Percentiles rank a stretch among this genome's conserved stretches.
Conservation (phyloP, 2,797 vertebrate genomes). For the Sebastes trivittatus region DNA sequence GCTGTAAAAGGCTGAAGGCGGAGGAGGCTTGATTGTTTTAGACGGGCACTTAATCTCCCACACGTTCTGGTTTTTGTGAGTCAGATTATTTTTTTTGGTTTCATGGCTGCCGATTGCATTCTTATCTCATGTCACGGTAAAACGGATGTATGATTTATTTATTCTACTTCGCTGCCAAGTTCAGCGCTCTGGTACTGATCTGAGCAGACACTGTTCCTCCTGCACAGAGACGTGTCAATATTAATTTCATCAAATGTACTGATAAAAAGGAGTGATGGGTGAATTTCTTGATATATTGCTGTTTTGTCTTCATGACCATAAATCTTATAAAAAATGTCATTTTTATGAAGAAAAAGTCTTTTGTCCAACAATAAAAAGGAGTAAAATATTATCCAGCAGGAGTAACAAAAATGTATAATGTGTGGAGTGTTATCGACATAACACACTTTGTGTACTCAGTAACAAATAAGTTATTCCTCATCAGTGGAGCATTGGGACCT, state of each 20-base stretch:
- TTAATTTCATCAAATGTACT: background rate
- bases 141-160: background rate
- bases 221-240: background rate
- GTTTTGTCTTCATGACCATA: background rate
- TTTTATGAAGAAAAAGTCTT: background rate
- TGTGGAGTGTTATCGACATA: background rate
- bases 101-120: slow-evolving; percentile 3
- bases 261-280: slow-evolving; percentile 4
- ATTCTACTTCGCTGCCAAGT: background rate
- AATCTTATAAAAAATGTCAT: background rate
- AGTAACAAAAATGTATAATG: slow-evolving; percentile 14
- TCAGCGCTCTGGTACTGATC: background rate
- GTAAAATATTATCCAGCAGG: background rate
- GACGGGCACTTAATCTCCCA: slow-evolving; percentile 27
- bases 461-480: slow-evolving; percentile 29
- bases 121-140: background rate
- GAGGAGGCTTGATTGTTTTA: background rate
- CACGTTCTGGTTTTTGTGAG: background rate
- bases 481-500: background rate
- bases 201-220: background rate
- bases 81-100: background rate
- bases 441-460: slow-evolving; percentile 19
- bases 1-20: background rate
- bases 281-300: background rate
- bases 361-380: slow-evolving; percentile 3